These are phyloP conservation scores for Nothura maculosa DNA, from an alignment of 2,797 vertebrate species.

Conservation along the genomic window DNA sequence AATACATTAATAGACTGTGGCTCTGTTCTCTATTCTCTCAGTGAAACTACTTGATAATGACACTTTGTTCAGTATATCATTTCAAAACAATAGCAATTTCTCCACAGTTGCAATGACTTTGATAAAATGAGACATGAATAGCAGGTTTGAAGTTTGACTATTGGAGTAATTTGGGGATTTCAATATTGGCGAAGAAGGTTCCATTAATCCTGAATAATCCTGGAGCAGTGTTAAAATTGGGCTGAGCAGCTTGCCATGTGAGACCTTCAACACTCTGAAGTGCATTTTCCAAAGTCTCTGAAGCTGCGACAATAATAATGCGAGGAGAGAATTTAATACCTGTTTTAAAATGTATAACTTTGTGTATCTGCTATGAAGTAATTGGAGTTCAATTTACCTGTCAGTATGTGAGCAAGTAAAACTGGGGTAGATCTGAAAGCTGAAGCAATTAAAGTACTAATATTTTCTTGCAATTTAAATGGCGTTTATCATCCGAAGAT, in stretches of 20 bases:
- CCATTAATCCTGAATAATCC: background rate
- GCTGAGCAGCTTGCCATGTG: background rate
- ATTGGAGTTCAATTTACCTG: slow-evolving; percentile 44
- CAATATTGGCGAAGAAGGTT: background rate
- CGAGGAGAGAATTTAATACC: background rate
- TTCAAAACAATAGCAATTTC: slow-evolving; percentile 52
- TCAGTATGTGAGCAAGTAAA: slow-evolving; percentile 30
- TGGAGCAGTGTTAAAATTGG: background rate
- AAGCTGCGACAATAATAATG: background rate
- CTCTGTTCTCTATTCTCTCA: slow-evolving; percentile 18
- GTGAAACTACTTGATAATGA: slow-evolving; percentile 44
- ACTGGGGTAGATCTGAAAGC: slow-evolving; percentile 51
- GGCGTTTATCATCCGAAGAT: slow-evolving; percentile 30
- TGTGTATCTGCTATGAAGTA: slow-evolving; percentile 29
- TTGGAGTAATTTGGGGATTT: slow-evolving; percentile 34
- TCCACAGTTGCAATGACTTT: slow-evolving; percentile 28
- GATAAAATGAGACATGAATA: slow-evolving; percentile 28
- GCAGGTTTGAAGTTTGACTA: slow-evolving; percentile 32
- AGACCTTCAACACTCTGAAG: background rate
- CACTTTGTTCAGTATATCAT: slow-evolving; percentile 44
- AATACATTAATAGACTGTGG: slow-evolving; percentile 34
- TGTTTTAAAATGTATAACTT: background rate
- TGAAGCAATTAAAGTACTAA: slow-evolving; percentile 64
- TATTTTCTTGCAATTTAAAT: slow-evolving; percentile 63
- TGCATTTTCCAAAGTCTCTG: background rate